Percentiles rank a stretch among this genome's conserved stretches.
These are phyloP conservation scores for Styela clava DNA, from an alignment of 23 tunicate genomes.

Conservation along the genomic window DNA sequence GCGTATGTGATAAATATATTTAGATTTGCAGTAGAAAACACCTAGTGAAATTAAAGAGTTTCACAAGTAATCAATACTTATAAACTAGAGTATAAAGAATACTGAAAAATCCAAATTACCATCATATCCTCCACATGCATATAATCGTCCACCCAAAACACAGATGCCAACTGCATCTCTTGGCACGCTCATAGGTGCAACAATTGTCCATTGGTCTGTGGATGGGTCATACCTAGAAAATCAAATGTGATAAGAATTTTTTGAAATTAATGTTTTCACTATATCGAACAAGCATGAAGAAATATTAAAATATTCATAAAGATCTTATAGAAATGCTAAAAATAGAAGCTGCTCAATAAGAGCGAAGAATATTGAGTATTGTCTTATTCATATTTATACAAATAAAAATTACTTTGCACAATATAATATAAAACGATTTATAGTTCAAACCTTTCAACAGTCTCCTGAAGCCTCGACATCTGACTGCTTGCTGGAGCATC, in stretches of 20 bases:
- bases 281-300: background rate
- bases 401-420: too few species aligned
- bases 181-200: constrained; percentile 80
- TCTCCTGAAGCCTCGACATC: constrained; percentile 82
- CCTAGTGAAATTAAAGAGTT: too few species aligned
- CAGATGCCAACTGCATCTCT: constrained; percentile 91
- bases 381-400: too few species aligned
- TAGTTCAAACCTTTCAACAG: constrained; percentile 90
- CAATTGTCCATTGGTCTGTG: constrained; percentile 93
- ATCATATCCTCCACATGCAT: constrained; percentile 95
- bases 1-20: too few species aligned
- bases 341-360: too few species aligned
- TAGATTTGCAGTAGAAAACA: too few species aligned
- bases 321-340: too few species aligned
- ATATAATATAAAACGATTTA: too few species aligned
- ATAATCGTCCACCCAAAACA: constrained; percentile 62
- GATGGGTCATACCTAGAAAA: constrained; percentile 58
- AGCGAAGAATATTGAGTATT: too few species aligned
- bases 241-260: background rate
- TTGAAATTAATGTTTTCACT: background rate
- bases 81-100: background rate
- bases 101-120: constrained; percentile 53
- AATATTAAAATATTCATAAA: too few species aligned
- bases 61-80: too few species aligned
- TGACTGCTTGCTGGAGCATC: constrained; percentile 98